Conservation (phyloP, 2,888 invertebrate species). For the Rhogogaster chlorosoma region DNA sequence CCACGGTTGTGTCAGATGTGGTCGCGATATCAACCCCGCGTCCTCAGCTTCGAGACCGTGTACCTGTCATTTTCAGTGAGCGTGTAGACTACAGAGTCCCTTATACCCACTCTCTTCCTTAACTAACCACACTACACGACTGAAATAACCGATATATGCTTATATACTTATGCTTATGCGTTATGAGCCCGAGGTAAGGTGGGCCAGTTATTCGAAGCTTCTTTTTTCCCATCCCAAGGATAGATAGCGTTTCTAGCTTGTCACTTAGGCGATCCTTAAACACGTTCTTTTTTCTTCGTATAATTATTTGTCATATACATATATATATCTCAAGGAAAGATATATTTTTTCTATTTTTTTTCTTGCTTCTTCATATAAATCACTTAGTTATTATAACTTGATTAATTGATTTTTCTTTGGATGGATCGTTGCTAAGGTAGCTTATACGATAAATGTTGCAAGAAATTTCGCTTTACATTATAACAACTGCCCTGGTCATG, state of each 20-base stretch:
- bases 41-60: constrained; percentile 72
- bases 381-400: background rate
- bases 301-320: background rate
- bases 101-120: constrained; percentile 54
- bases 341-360: background rate
- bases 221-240: constrained; percentile 3
- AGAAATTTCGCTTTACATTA: background rate
- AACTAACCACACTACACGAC: constrained; percentile 69
- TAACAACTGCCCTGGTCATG: background rate
- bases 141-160: constrained; percentile 62
- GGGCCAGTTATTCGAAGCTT: constrained; percentile 8
- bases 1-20: constrained; percentile 75
- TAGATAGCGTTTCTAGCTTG: background rate
- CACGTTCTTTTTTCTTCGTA: background rate
- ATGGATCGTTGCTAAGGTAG: constrained; percentile 1
- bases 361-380: background rate
- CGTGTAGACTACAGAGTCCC: constrained; percentile 68
- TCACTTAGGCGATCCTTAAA: background rate
- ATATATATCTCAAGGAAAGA: background rate
- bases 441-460: background rate
- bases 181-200: background rate
- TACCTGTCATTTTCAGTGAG: constrained; percentile 76
- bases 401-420: constrained; percentile 11
- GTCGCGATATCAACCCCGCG: constrained; percentile 72
- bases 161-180: constrained; percentile 7